Evolutionary conservation across 2,888 invertebrate species (phyloP).

Genomic region (Acronicta psi): DNA sequence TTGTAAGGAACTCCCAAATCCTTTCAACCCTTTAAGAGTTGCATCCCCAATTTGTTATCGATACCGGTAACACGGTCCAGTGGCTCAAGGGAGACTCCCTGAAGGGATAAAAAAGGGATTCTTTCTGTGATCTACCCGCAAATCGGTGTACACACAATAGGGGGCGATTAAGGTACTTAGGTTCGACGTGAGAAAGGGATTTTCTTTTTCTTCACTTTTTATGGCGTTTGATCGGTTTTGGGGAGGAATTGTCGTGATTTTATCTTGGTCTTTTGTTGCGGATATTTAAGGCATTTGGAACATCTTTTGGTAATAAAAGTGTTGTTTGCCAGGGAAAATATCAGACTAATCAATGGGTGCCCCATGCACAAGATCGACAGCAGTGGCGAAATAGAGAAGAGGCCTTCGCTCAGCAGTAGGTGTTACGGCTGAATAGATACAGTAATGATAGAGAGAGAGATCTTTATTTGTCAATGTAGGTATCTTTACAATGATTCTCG

Average conservation of each 20-base stretch:
- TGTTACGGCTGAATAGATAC: too few species aligned
- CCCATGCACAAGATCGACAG: too few species aligned
- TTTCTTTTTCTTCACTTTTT: constrained; percentile 55
- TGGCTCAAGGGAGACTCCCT: constrained; percentile 67
- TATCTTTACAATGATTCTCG: too few species aligned
- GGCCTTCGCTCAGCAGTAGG: too few species aligned
- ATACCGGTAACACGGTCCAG: constrained; percentile 82
- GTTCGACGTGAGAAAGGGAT: constrained; percentile 74
- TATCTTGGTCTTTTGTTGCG: constrained; percentile 12
- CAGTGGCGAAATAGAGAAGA: too few species aligned
- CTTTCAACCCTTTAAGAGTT: constrained; percentile 76
- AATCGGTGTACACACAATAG: constrained; percentile 77
- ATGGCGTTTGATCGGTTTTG: constrained; percentile 57
- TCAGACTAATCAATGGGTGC: too few species aligned
- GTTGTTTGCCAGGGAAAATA: too few species aligned
- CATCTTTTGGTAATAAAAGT: too few species aligned
- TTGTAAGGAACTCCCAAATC: constrained; percentile 74
- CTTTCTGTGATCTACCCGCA: constrained; percentile 83
- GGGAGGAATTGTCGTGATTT: constrained; percentile 42
- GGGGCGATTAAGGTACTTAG: constrained; percentile 77
- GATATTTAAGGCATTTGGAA: too few species aligned
- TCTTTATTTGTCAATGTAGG: too few species aligned
- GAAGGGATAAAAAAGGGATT: constrained; percentile 84
- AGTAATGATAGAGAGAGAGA: too few species aligned
- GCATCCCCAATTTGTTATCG: constrained; percentile 85